These are phyloP conservation scores for Ivindomyrus marchei DNA, from an alignment of 2,113 vertebrate genomes.

Conservation along the genomic window DNA sequence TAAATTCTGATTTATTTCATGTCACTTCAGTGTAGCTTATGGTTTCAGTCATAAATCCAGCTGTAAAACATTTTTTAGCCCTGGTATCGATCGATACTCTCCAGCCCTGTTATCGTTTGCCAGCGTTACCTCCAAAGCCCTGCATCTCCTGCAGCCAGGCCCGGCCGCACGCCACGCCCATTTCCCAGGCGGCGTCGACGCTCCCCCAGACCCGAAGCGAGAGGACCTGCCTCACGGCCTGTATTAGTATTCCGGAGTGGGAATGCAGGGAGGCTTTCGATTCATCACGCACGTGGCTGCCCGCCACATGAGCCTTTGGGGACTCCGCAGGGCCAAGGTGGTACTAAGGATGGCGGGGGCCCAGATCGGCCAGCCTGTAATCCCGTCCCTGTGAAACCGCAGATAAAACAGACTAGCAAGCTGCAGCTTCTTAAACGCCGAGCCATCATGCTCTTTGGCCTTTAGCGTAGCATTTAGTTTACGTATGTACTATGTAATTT, in stretches of 20 bases:
- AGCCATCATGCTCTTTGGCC: neutral
- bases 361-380: conserved; percentile 14
- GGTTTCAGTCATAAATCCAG: neutral
- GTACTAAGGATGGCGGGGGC: neutral
- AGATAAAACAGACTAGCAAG: conserved; percentile 15
- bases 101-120: neutral
- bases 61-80: neutral
- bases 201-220: neutral
- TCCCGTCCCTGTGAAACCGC: conserved; percentile 1
- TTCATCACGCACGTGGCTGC: neutral
- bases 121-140: neutral
- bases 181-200: neutral
- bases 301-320: neutral
- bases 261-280: neutral
- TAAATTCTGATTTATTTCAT: neutral
- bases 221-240: neutral
- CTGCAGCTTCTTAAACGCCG: neutral
- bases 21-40: neutral
- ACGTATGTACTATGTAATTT: neutral
- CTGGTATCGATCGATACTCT: neutral
- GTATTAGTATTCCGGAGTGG: neutral
- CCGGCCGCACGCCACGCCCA: neutral
- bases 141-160: neutral
- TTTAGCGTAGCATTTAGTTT: neutral
- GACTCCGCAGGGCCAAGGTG: neutral